These are phyloP conservation scores for Hemistola chrysoprasaria DNA, from an alignment of 2,888 invertebrate genomes.

Conservation along the genomic window DNA sequence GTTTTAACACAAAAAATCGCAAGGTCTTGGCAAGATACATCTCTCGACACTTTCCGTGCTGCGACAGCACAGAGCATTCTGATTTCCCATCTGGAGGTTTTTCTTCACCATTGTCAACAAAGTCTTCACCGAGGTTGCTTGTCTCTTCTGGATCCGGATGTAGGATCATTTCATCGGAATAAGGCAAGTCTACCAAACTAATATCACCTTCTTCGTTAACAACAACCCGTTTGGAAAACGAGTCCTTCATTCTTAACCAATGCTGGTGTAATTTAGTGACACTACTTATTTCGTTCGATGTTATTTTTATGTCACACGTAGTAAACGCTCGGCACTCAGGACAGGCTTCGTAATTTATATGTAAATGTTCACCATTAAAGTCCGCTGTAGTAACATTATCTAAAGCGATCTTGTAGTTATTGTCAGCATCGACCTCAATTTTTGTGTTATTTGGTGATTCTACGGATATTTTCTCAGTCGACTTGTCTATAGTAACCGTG, in stretches of 20 bases:
- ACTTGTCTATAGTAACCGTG: constrained; percentile 70
- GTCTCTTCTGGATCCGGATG: constrained; percentile 34
- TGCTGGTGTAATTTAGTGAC: constrained; percentile 40
- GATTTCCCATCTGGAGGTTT: constrained; percentile 38
- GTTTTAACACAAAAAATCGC: constrained; percentile 59
- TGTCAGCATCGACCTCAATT: constrained; percentile 46
- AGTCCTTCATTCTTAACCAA: constrained; percentile 69
- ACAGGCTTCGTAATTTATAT: constrained; percentile 58
- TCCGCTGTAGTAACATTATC: constrained; percentile 54
- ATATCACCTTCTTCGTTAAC: constrained; percentile 65
- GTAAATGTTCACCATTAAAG: constrained; percentile 58
- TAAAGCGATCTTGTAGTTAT: constrained; percentile 54
- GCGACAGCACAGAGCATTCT: constrained; percentile 42
- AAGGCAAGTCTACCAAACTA: constrained; percentile 39
- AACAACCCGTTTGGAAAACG: constrained; percentile 53
- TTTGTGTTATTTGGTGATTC: constrained; percentile 60
- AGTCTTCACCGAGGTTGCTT: constrained; percentile 20
- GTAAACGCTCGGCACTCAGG: constrained; percentile 53
- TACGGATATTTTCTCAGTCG: constrained; percentile 48
- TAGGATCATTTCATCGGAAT: constrained; percentile 32
- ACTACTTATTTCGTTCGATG: constrained; percentile 36
- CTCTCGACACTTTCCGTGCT: constrained; percentile 58
- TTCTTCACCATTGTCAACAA: constrained; percentile 22
- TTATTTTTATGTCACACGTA: constrained; percentile 54
- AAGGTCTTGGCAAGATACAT: constrained; percentile 52